phyloP scores from a whole-genome alignment of 2,888 invertebrate genomes.

The Odontothrips loti region DNA sequence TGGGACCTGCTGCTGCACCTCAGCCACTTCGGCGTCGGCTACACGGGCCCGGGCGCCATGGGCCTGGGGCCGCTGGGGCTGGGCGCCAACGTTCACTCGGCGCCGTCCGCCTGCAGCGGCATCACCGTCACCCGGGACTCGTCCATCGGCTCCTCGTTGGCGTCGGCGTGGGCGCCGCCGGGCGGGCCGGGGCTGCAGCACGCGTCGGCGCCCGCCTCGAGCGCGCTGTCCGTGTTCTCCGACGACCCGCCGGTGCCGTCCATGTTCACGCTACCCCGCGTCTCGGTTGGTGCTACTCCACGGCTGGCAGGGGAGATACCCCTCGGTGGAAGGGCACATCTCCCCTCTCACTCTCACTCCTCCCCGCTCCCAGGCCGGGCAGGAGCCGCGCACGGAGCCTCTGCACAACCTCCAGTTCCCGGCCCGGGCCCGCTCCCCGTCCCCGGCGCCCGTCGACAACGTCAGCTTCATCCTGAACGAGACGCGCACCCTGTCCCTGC shows the following conservation, averaged over 20 bases:
- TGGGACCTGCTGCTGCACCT: neutral
- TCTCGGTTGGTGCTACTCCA: neutral
- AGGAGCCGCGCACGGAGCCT: too few relatives aligned
- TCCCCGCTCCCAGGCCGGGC: too few relatives aligned
- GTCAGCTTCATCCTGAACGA: neutral
- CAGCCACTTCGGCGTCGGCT: neutral
- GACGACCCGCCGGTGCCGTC: neutral
- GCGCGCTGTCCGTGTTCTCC: neutral
- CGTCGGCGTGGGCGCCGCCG: neutral
- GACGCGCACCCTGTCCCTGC: neutral
- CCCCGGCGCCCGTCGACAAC: neutral
- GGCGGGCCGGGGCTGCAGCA: neutral
- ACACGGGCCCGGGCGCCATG: neutral
- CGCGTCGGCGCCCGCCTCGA: neutral
- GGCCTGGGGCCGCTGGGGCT: neutral
- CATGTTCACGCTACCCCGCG: neutral
- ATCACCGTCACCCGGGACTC: constrained; percentile 1
- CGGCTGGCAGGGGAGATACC: too few relatives aligned
- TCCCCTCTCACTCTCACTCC: too few relatives aligned
- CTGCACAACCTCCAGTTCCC: too few relatives aligned
- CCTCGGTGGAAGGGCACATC: too few relatives aligned
- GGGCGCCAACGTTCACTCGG: neutral
- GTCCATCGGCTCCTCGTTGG: neutral
- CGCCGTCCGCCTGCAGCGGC: neutral
- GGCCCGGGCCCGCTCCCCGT: too few relatives aligned